Conservation (phyloP, 2,113 vertebrate species). For the Mionectes macconnelli region DNA sequence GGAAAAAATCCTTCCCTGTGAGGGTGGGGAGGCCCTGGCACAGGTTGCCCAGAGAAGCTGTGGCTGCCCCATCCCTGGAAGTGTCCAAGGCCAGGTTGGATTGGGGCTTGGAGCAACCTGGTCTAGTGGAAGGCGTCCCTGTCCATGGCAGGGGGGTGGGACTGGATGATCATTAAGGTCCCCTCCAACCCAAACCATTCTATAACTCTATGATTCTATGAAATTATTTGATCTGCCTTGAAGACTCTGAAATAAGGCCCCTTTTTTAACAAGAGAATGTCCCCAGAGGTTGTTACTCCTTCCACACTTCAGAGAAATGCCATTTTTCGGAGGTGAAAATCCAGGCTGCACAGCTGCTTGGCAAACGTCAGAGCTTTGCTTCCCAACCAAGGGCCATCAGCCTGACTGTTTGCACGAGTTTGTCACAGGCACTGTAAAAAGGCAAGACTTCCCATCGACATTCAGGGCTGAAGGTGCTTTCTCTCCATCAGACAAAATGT, state of each 20-base stretch:
- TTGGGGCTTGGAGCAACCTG: fast-evolving
- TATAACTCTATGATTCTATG: neutral
- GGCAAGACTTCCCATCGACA: neutral
- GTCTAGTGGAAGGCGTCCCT: fast-evolving
- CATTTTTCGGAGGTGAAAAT: neutral
- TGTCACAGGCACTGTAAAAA: neutral
- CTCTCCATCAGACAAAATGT: neutral
- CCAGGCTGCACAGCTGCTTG: neutral
- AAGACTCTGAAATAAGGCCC: neutral
- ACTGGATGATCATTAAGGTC: too few species aligned
- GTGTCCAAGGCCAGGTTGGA: neutral
- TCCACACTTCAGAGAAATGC: neutral
- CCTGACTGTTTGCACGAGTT: neutral
- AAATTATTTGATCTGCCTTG: neutral
- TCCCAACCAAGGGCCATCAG: neutral
- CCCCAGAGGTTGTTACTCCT: neutral
- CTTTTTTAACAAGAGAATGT: neutral
- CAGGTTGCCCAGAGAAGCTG: neutral
- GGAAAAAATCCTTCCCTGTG: neutral
- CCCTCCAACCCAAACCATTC: neutral
- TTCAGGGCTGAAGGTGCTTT: neutral
- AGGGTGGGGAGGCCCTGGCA: neutral
- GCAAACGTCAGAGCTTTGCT: neutral
- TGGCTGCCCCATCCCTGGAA: neutral
- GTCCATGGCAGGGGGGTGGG: neutral